phyloP scores from a whole-genome alignment of 2,113 vertebrate genomes.

The Arenaria interpres region DNA sequence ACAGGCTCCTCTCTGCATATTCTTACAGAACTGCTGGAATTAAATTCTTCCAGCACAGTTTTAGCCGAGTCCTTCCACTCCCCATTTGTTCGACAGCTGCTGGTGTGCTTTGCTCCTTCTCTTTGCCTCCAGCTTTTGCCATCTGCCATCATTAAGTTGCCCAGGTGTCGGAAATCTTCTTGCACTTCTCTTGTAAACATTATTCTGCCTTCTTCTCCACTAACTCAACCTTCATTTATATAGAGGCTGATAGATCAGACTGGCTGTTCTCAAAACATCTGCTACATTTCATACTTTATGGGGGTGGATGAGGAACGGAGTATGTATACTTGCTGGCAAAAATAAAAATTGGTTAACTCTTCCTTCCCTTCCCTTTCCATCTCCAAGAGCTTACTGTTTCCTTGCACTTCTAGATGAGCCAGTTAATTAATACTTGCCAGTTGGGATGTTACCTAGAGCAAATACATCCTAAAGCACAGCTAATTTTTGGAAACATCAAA shows the following conservation, averaged over 20 bases:
- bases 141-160: constrained; percentile 47
- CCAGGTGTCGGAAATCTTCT: constrained; percentile 59
- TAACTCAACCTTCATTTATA: constrained; percentile 44
- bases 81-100: constrained; percentile 32
- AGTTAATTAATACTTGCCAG: not conserved
- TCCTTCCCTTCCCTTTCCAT: not conserved
- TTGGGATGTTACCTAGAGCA: not conserved
- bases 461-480: not conserved
- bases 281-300: constrained; percentile 15
- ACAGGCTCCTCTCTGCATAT: not conserved
- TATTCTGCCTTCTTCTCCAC: not conserved
- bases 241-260: constrained; percentile 50
- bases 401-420: not conserved
- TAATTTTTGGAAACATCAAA: constrained; percentile 2
- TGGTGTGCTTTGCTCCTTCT: not conserved
- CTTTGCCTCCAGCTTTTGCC: constrained; percentile 35
- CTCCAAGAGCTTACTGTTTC: not conserved
- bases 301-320: not conserved
- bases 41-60: not conserved
- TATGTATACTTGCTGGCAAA: not conserved
- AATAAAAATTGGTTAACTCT: not conserved
- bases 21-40: not conserved
- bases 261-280: constrained; percentile 49
- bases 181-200: constrained; percentile 39
- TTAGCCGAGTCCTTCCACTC: not conserved